Conservation (phyloP, 1,140 invertebrate genomes). For the Tenebrio molitor region DNA sequence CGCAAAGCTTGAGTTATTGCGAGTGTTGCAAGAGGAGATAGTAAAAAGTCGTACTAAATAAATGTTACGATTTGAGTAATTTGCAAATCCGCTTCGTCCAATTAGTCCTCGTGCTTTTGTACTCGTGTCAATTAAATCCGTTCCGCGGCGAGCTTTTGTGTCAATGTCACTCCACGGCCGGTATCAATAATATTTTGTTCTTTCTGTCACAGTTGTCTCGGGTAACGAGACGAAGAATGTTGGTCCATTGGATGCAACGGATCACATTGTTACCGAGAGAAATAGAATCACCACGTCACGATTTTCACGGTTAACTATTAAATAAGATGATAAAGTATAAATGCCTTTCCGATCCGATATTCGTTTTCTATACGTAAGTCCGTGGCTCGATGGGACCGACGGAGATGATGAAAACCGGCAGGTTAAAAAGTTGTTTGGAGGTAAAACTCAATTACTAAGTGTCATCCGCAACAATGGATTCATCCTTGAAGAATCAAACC, state of each 20-base stretch:
- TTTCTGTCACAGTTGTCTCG: slow-evolving; percentile 46
- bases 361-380: slow-evolving; percentile 8
- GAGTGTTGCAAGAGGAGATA: background rate
- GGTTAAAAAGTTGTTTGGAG: slow-evolving; percentile 1
- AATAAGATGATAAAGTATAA: slow-evolving; percentile 53
- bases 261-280: slow-evolving; percentile 40
- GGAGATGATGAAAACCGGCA: background rate
- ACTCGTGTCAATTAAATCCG: slow-evolving; percentile 50
- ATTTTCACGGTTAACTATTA: slow-evolving; percentile 52
- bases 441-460: slow-evolving; percentile 48
- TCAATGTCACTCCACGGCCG: slow-evolving; percentile 35
- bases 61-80: slow-evolving; percentile 29
- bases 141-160: slow-evolving; percentile 39
- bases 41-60: slow-evolving; percentile 14
- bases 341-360: slow-evolving; percentile 7
- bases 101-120: slow-evolving; percentile 50
- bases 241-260: slow-evolving; percentile 26
- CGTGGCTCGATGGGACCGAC: background rate
- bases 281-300: slow-evolving; percentile 49
- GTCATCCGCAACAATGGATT: slow-evolving; percentile 43
- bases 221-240: slow-evolving; percentile 42
- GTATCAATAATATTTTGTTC: slow-evolving; percentile 47
- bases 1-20: slow-evolving; percentile 30
- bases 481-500: slow-evolving; percentile 26
- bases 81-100: slow-evolving; percentile 38